A percentile compares a stretch with the other conserved stretches of the same genome.
Evolutionary conservation across 2,113 vertebrate species (phyloP).

Genomic region (Brachyhypopomus occidentalis): DNA sequence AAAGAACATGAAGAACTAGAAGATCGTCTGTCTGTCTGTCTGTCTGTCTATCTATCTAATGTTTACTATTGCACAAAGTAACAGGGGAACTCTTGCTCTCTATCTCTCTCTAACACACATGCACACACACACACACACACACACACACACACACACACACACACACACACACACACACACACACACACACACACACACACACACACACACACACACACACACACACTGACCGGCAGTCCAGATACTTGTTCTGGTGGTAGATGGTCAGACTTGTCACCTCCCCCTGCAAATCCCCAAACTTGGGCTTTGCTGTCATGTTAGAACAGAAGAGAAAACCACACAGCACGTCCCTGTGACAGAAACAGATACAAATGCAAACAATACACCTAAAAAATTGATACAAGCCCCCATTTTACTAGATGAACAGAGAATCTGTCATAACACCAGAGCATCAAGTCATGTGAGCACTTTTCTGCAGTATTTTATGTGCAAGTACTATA

Average conservation of each 20-base stretch:
- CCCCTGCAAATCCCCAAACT: slow-evolving; percentile 85
- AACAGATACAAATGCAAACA: background rate
- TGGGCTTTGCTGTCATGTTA: slow-evolving; percentile 85
- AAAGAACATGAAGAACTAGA: too few relatives aligned
- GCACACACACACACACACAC: background rate
- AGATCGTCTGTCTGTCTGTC: too few relatives aligned
- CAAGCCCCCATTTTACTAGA: too few relatives aligned
- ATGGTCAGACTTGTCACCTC: slow-evolving; percentile 91
- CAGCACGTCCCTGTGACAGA: slow-evolving; percentile 83
- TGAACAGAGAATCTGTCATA: too few relatives aligned
- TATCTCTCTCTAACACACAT: background rate
- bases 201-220: slow-evolving; percentile 27
- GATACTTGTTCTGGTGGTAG: slow-evolving; percentile 91
- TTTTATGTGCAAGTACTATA: background rate
- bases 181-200: slow-evolving; percentile 3
- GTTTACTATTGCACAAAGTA: background rate
- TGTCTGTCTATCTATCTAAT: too few relatives aligned
- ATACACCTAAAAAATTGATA: too few relatives aligned
- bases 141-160: too few relatives aligned
- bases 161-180: too few relatives aligned
- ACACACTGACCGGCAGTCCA: slow-evolving; percentile 86
- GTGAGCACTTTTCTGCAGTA: background rate
- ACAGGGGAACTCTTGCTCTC: background rate
- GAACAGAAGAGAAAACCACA: slow-evolving; percentile 92
- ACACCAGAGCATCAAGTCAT: background rate